These are phyloP conservation scores for Leptarthrus brevirostris DNA, from an alignment of 2,888 invertebrate genomes.

Conservation along the genomic window DNA sequence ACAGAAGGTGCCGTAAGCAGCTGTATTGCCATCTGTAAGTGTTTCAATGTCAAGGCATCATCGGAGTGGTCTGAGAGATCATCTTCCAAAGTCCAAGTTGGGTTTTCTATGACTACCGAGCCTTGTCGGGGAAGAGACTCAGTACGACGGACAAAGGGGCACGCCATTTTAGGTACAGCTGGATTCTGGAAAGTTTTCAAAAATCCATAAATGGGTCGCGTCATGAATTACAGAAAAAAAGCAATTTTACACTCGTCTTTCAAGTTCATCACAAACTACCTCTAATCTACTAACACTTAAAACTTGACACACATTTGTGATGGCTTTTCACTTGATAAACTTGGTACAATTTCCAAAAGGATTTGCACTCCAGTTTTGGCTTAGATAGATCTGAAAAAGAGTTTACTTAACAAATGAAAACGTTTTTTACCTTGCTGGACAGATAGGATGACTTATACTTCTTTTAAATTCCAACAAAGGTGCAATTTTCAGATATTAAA, in stretches of 20 bases:
- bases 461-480: too few relatives aligned
- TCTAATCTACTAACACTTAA: neutral
- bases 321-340: neutral
- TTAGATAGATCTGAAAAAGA: neutral
- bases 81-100: conserved; percentile 64
- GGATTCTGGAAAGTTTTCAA: too few relatives aligned
- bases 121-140: conserved; percentile 65
- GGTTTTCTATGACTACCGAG: conserved; percentile 63
- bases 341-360: neutral
- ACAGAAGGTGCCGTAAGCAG: conserved; percentile 86
- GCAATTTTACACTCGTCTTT: neutral
- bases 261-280: conserved; percentile 1
- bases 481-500: too few relatives aligned
- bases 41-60: conserved; percentile 72
- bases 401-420: neutral
- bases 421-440: neutral
- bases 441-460: neutral
- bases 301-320: conserved; percentile 20
- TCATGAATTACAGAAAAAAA: too few relatives aligned
- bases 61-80: conserved; percentile 62
- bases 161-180: conserved; percentile 62
- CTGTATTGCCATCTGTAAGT: conserved; percentile 83
- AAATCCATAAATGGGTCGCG: too few relatives aligned
- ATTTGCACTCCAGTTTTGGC: neutral
- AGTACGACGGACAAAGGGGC: conserved; percentile 65